Evolutionary conservation across 2,888 invertebrate species (phyloP).

Genomic region (Therioaphis trifolii): DNA sequence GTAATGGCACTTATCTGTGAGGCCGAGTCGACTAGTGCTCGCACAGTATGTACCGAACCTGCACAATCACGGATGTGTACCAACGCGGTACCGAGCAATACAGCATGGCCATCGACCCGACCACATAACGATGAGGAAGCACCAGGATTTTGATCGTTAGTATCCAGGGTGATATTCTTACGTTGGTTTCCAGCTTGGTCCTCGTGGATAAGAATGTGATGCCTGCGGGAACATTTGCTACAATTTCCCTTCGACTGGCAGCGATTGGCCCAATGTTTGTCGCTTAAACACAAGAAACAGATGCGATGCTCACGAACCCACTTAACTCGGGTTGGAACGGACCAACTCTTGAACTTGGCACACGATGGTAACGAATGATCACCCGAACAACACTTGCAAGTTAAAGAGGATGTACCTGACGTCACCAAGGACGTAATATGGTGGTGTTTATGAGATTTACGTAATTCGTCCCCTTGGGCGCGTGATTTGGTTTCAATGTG

Average conservation of each 20-base stretch:
- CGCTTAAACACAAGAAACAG: background rate
- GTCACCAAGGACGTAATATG: background rate
- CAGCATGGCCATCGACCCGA: background rate
- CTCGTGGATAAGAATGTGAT: background rate
- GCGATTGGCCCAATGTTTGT: background rate
- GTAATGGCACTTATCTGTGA: constrained; percentile 11
- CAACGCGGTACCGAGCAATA: background rate
- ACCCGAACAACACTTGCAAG: background rate
- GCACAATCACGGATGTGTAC: background rate
- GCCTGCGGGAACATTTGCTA: background rate
- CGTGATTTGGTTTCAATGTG: background rate
- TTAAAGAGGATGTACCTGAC: background rate
- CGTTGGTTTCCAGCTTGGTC: too few species aligned
- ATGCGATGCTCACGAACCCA: background rate
- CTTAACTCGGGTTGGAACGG: background rate
- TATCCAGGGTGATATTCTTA: background rate
- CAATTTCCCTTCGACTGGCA: background rate
- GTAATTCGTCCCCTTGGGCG: background rate
- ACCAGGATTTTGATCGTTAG: too few species aligned
- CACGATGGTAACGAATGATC: background rate
- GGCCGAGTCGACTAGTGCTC: constrained; percentile 1
- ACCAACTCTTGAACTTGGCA: background rate
- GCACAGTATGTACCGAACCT: background rate
- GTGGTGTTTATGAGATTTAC: background rate
- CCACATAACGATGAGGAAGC: background rate